Percentiles rank a stretch among this genome's conserved stretches.
phyloP scores from a whole-genome alignment of 2,113 vertebrate genomes.

The Syngnathus typhle region DNA sequence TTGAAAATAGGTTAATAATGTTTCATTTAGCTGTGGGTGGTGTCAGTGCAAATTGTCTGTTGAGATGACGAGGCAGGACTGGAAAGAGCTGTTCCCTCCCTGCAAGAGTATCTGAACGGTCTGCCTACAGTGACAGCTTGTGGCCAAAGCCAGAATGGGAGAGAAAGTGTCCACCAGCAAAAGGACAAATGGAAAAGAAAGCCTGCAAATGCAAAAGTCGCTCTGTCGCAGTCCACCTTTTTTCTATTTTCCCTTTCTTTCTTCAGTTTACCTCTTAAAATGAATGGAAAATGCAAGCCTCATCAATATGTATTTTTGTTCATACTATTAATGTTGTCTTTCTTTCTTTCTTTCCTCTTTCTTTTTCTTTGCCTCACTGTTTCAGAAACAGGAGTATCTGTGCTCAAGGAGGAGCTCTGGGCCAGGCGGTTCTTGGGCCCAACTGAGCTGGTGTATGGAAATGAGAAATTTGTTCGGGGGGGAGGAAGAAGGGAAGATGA shows the following conservation, averaged over 20 bases:
- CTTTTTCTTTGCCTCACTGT: background rate
- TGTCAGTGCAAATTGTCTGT: constrained; percentile 1
- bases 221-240: too few species aligned
- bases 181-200: constrained; percentile 11
- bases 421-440: constrained; percentile 66
- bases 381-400: constrained; percentile 77
- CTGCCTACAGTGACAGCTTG: constrained; percentile 49
- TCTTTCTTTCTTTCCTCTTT: background rate
- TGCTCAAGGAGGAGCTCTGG: constrained; percentile 70
- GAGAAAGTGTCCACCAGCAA: background rate
- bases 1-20: background rate
- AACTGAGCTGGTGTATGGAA: constrained; percentile 67
- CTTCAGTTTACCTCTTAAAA: too few species aligned
- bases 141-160: constrained; percentile 21
- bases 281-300: too few species aligned
- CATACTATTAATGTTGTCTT: too few species aligned
- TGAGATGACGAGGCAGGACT: constrained; percentile 15
- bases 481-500: constrained; percentile 12
- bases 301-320: too few species aligned
- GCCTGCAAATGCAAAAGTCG: background rate
- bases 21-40: background rate
- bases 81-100: constrained; percentile 20
- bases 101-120: constrained; percentile 16
- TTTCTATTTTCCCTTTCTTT: too few species aligned
- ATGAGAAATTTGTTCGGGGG: constrained; percentile 1